A percentile compares a stretch with the other conserved stretches of the same genome.
These are phyloP conservation scores for Aegotheles bennettii DNA, from an alignment of 2,113 vertebrate genomes.

Conservation along the genomic window DNA sequence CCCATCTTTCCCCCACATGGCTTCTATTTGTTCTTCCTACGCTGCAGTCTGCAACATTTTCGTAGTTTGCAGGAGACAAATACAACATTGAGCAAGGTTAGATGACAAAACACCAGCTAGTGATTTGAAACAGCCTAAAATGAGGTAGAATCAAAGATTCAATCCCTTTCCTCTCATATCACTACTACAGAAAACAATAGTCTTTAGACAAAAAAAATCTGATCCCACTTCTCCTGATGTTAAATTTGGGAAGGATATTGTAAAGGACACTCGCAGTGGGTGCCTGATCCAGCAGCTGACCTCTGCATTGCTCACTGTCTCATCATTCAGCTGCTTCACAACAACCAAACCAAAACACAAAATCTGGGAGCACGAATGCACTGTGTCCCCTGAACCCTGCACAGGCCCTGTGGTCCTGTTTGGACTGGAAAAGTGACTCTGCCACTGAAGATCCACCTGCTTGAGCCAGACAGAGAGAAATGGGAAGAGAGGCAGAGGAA, in stretches of 20 bases:
- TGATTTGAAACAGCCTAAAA: background rate
- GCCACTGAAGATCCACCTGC: background rate
- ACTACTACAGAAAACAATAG: background rate
- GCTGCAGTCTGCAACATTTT: background rate
- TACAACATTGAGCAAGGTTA: background rate
- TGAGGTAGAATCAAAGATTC: background rate
- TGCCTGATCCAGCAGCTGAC: background rate
- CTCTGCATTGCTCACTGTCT: background rate
- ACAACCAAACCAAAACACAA: background rate
- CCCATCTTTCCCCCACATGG: background rate
- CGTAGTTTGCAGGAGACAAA: background rate
- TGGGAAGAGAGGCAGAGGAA: too few species aligned
- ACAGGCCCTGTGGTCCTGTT: background rate
- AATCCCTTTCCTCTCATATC: background rate
- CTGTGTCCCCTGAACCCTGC: background rate
- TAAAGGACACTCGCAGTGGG: accelerated
- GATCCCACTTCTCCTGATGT: background rate
- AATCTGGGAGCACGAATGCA: background rate
- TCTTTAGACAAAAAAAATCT: background rate
- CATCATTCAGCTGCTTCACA: background rate
- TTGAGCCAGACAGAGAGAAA: too few species aligned
- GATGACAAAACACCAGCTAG: background rate
- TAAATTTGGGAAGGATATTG: background rate
- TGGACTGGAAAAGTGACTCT: background rate
- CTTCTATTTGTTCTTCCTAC: background rate